Evolutionary conservation across 2,113 vertebrate species (phyloP).

Genomic region (Eptesicus fuscus): DNA sequence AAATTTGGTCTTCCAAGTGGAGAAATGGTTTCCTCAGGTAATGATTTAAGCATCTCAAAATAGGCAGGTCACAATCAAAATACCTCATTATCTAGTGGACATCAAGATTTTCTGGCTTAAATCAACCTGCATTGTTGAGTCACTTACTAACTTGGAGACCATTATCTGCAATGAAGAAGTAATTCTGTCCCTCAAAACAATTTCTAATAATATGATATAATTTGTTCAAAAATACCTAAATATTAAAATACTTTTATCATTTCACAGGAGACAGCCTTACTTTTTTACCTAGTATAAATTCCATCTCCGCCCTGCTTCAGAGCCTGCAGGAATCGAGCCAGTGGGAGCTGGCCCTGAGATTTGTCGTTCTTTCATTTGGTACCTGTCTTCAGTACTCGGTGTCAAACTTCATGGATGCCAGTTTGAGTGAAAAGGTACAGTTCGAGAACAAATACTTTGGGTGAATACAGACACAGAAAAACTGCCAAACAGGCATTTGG

Average conservation of each 20-base stretch:
- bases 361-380: conserved; percentile 84
- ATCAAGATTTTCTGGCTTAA: neutral
- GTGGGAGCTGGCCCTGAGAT: conserved; percentile 87
- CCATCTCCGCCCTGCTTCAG: conserved; percentile 85
- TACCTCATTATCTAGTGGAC: neutral
- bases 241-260: neutral
- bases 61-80: neutral
- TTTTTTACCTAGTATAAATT: conserved; percentile 79
- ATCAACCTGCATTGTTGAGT: neutral
- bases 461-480: neutral
- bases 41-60: neutral
- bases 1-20: neutral
- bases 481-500: neutral
- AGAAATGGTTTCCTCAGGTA: neutral
- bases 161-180: neutral
- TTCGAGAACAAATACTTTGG: neutral
- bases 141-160: neutral
- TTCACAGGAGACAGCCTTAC: conserved; percentile 81
- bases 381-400: conserved; percentile 89
- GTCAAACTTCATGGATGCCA: conserved; percentile 85
- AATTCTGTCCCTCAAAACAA: neutral
- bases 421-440: conserved; percentile 82
- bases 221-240: neutral
- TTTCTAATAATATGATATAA: neutral
- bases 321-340: conserved; percentile 94